Percentiles rank a stretch among this genome's conserved stretches.
phyloP scores from a whole-genome alignment of 2,797 vertebrate species.

The Falco concolor region DNA sequence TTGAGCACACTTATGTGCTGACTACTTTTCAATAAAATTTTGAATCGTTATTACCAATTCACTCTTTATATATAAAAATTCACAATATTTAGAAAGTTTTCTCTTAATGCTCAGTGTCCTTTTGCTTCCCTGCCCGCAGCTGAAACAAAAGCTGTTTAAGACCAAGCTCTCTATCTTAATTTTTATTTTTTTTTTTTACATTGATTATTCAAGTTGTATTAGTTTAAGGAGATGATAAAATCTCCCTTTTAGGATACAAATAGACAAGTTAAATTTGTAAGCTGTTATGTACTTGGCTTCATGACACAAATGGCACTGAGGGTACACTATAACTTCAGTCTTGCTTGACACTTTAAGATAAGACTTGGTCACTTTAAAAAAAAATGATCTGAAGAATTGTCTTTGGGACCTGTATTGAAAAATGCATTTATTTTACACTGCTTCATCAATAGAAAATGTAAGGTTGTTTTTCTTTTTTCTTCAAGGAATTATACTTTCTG shows the following conservation, averaged over 20 bases:
- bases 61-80: conserved; percentile 70
- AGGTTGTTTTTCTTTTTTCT: conserved; percentile 3
- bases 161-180: conserved; percentile 62
- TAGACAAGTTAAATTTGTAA: conserved; percentile 59
- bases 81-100: conserved; percentile 66
- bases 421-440: conserved; percentile 74
- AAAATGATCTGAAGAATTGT: conserved; percentile 77
- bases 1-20: conserved; percentile 65
- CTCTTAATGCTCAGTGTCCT: conserved; percentile 70
- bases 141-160: conserved; percentile 79
- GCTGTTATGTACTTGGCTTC: conserved; percentile 74
- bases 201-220: conserved; percentile 58
- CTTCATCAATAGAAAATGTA: conserved; percentile 71
- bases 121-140: conserved; percentile 77
- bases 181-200: conserved; percentile 13
- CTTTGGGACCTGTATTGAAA: conserved; percentile 75
- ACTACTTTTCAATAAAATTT: conserved; percentile 79
- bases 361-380: conserved; percentile 76
- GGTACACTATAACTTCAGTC: conserved; percentile 63
- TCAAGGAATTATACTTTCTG: conserved; percentile 70
- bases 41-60: conserved; percentile 75
- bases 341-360: conserved; percentile 73
- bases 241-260: conserved; percentile 56
- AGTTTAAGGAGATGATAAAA: conserved; percentile 43
- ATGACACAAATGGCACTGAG: conserved; percentile 79